Evolutionary conservation across 2,113 vertebrate genomes (phyloP).

Genomic region (Phylloscopus whistleri): DNA sequence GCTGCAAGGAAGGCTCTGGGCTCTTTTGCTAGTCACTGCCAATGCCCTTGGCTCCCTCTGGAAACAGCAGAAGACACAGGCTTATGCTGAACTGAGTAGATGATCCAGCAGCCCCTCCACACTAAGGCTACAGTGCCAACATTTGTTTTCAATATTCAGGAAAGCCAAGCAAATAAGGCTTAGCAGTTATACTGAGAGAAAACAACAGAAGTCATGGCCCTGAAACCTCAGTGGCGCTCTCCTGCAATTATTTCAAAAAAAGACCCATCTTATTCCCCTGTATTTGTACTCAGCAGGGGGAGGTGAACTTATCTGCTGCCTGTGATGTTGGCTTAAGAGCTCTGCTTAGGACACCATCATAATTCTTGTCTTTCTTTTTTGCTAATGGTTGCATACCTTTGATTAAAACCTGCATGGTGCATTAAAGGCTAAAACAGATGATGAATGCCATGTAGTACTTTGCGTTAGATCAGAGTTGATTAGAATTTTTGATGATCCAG

Average conservation of each 20-base stretch:
- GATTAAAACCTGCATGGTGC: conserved; percentile 74
- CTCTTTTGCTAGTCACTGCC: background rate
- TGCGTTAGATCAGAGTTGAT: conserved; percentile 75
- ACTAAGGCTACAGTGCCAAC: background rate
- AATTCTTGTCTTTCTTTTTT: conserved; percentile 66
- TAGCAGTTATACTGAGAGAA: background rate
- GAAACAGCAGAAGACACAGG: background rate
- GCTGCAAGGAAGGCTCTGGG: rapidly evolving
- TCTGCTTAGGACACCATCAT: conserved; percentile 52
- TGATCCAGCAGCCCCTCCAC: background rate
- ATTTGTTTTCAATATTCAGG: conserved; percentile 20
- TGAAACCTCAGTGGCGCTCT: conserved; percentile 11
- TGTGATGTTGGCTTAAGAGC: conserved; percentile 51
- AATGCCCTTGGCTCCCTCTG: background rate
- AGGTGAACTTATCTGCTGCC: conserved; percentile 23
- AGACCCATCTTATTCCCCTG: background rate
- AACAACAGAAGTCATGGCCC: background rate
- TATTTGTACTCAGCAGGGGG: conserved; percentile 5
- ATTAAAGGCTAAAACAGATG: conserved; percentile 72
- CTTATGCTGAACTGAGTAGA: rapidly evolving
- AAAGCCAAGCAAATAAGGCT: background rate
- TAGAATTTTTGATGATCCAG: conserved; percentile 75
- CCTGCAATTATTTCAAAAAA: conserved; percentile 35
- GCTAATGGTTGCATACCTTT: conserved; percentile 74
- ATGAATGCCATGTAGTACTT: conserved; percentile 70